A percentile compares a stretch with the other conserved stretches of the same genome.
Evolutionary conservation across 2,888 invertebrate genomes (phyloP).

Genomic region (Eledona agricola): DNA sequence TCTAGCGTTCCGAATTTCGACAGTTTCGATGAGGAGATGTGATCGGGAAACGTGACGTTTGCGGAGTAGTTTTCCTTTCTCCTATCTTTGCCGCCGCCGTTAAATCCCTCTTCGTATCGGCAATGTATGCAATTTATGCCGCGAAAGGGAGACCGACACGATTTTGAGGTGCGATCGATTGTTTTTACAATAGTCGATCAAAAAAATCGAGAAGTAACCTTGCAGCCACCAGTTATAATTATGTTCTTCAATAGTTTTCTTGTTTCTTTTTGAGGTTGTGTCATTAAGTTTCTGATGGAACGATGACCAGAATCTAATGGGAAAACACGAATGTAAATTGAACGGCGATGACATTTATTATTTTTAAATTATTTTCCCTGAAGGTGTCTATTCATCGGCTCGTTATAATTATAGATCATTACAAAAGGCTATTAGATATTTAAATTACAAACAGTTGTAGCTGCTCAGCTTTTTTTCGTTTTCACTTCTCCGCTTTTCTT

Average conservation of each 20-base stretch:
- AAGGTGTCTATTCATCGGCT: not conserved
- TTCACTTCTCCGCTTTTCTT: slow-evolving; percentile 1
- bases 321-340: not conserved
- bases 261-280: too few relatives aligned
- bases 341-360: slow-evolving; percentile 3
- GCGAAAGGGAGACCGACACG: slow-evolving; percentile 6
- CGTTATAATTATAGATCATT: slow-evolving; percentile 1
- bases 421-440: slow-evolving; percentile 8
- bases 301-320: too few relatives aligned
- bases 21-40: slow-evolving; percentile 17
- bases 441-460: slow-evolving; percentile 2
- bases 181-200: slow-evolving; percentile 5
- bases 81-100: slow-evolving; percentile 3
- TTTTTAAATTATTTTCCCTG: slow-evolving; percentile 4
- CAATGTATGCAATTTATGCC: slow-evolving; percentile 19
- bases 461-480: slow-evolving; percentile 1
- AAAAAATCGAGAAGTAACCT: not conserved
- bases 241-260: not conserved
- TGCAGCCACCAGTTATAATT: not conserved
- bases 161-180: slow-evolving; percentile 19
- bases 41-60: slow-evolving; percentile 14
- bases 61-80: slow-evolving; percentile 17
- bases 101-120: slow-evolving; percentile 1
- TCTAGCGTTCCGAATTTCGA: too few relatives aligned
- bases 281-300: too few relatives aligned